Conservation (phyloP, 2,888 invertebrate species). For the Hirtodrosophila histrioides region DNA sequence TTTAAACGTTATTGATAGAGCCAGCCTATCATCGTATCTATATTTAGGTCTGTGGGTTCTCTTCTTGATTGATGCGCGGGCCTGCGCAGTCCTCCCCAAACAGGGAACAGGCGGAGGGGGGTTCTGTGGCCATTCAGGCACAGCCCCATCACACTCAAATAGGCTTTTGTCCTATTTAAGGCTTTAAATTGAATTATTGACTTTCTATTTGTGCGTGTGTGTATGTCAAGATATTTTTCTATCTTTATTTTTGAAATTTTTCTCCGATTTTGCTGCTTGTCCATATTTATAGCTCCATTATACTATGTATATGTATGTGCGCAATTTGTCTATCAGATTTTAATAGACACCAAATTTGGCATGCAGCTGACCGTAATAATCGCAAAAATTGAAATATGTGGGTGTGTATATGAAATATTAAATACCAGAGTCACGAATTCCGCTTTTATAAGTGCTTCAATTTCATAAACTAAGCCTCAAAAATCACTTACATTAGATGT, state of each 20-base stretch:
- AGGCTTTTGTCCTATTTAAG: conserved; percentile 69
- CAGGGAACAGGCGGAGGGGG: background rate
- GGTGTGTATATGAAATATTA: conserved; percentile 25
- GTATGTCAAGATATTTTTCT: background rate
- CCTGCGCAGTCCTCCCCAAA: background rate
- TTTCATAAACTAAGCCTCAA: conserved; percentile 1
- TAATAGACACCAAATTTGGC: conserved; percentile 72
- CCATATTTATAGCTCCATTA: conserved; percentile 49
- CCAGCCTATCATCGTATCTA: conserved; percentile 39
- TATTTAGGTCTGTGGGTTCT: conserved; percentile 67
- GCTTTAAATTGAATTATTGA: conserved; percentile 63
- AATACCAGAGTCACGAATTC: conserved; percentile 43
- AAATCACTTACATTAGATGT: too few relatives aligned
- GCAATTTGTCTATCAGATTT: conserved; percentile 54
- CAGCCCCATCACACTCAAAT: conserved; percentile 41
- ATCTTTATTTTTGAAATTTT: conserved; percentile 10
- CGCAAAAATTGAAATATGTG: conserved; percentile 21
- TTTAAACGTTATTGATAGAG: conserved; percentile 62
- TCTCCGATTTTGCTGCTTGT: conserved; percentile 3
- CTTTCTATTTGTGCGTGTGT: conserved; percentile 2
- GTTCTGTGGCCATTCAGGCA: conserved; percentile 29
- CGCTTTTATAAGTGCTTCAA: conserved; percentile 17
- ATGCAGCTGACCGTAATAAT: conserved; percentile 47
- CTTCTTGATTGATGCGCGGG: conserved; percentile 49
- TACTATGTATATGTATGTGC: too few relatives aligned